Evolutionary conservation across 2,113 vertebrate genomes (phyloP).

Genomic region (Argyrosomus japonicus): DNA sequence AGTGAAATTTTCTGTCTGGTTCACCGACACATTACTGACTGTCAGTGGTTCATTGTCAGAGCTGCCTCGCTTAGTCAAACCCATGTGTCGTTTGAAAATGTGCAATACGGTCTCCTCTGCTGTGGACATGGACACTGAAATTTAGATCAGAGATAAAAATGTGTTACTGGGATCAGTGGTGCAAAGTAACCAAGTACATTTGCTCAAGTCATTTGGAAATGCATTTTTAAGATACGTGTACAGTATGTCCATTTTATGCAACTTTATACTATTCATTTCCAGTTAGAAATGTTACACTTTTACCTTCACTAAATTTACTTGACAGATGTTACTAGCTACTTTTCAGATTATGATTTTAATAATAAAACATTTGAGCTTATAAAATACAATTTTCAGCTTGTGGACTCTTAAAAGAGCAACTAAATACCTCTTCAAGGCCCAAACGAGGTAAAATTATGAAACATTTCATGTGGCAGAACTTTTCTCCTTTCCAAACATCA

Average conservation of each 20-base stretch:
- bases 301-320: background rate
- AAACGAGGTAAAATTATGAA: background rate
- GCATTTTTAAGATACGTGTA: background rate
- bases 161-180: background rate
- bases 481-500: too few relatives aligned
- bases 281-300: background rate
- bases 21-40: slow-evolving; percentile 63
- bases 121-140: slow-evolving; percentile 59
- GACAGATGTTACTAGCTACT: background rate
- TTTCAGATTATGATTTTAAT: background rate
- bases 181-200: background rate
- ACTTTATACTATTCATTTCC: background rate
- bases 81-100: slow-evolving; percentile 79
- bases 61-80: slow-evolving; percentile 78
- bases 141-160: background rate
- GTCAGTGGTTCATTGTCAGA: slow-evolving; percentile 58
- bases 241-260: background rate
- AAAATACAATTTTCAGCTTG: background rate
- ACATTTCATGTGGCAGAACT: background rate
- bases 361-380: background rate
- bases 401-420: background rate
- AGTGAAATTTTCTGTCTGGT: slow-evolving; percentile 65
- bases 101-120: slow-evolving; percentile 70
- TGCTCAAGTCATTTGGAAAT: background rate
- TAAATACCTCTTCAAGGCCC: background rate